Percentiles rank a stretch among this genome's conserved stretches.
Conservation (phyloP, 2,113 vertebrate species). For the Petaurus breviceps region DNA sequence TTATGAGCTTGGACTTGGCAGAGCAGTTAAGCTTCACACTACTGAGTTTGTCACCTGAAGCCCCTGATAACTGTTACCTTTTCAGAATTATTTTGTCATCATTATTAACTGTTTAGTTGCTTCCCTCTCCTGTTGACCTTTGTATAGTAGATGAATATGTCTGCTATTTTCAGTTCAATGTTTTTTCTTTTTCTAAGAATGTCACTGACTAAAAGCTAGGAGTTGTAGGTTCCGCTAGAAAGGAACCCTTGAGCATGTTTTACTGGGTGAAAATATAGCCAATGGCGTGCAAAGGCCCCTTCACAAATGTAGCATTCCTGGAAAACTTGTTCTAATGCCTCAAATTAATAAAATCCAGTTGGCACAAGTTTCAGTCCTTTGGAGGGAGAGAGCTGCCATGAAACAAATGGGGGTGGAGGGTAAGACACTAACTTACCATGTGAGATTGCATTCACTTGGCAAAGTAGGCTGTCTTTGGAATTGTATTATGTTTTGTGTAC, state of each 20-base stretch:
- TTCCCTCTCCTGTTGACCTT: constrained; percentile 46
- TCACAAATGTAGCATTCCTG: constrained; percentile 27
- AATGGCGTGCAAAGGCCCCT: background rate
- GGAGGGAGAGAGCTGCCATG: background rate
- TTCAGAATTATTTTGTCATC: constrained; percentile 32
- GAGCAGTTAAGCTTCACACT: background rate
- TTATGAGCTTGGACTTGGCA: constrained; percentile 39
- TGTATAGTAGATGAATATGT: constrained; percentile 46
- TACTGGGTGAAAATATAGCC: background rate
- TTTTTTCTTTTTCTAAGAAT: constrained; percentile 50
- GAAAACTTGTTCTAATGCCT: constrained; percentile 39
- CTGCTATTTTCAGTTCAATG: constrained; percentile 38
- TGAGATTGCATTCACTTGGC: constrained; percentile 53
- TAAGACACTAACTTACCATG: constrained; percentile 44
- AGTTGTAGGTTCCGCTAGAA: constrained; percentile 24
- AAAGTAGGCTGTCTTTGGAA: constrained; percentile 46
- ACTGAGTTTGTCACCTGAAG: constrained; percentile 16
- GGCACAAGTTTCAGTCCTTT: constrained; percentile 41
- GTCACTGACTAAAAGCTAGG: background rate
- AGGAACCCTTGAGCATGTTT: constrained; percentile 1
- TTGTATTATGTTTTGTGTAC: constrained; percentile 37
- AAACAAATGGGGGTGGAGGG: background rate
- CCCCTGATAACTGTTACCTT: constrained; percentile 46
- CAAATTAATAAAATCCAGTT: constrained; percentile 19
- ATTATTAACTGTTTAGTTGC: constrained; percentile 19